Evolutionary conservation across 1,140 invertebrate species (phyloP).

Genomic region (Fopius arisanus): DNA sequence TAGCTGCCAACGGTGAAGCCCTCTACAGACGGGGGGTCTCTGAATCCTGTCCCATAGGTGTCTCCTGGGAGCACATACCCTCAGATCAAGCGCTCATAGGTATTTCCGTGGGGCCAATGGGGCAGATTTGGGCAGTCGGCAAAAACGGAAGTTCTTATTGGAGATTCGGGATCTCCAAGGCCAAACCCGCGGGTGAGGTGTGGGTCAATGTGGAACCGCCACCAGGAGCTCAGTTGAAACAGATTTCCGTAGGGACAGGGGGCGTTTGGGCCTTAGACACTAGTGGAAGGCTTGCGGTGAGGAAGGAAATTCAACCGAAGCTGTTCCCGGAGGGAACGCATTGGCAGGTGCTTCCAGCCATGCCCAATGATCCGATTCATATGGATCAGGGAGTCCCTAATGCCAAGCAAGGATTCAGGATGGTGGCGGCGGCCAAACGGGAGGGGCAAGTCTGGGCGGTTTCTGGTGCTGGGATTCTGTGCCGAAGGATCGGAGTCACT

Average conservation of each 20-base stretch:
- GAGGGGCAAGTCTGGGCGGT: constrained; percentile 77
- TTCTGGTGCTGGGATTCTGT: constrained; percentile 74
- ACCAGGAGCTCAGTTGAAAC: constrained; percentile 74
- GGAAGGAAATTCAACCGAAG: constrained; percentile 70
- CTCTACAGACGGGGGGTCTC: constrained; percentile 81
- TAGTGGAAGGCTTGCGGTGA: constrained; percentile 70
- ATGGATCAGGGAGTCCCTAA: constrained; percentile 59
- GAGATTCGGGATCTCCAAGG: constrained; percentile 72
- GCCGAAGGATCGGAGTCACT: constrained; percentile 76
- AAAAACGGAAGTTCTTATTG: constrained; percentile 85
- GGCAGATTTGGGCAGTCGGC: constrained; percentile 85
- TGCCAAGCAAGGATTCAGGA: constrained; percentile 69
- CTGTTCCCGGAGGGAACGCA: constrained; percentile 77
- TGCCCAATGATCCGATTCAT: constrained; percentile 69
- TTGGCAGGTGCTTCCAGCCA: constrained; percentile 73
- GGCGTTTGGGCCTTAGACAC: constrained; percentile 78
- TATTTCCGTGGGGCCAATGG: constrained; percentile 74
- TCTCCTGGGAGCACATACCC: constrained; percentile 79
- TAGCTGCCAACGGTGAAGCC: constrained; percentile 83
- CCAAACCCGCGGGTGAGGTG: constrained; percentile 70
- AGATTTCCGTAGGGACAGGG: constrained; percentile 76
- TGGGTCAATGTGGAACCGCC: constrained; percentile 74
- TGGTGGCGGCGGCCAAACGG: constrained; percentile 70
- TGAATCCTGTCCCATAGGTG: constrained; percentile 71
- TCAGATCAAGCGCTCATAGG: constrained; percentile 79